A percentile compares a stretch with the other conserved stretches of the same genome.
Evolutionary conservation across 2,113 vertebrate genomes (phyloP).

Genomic region (Tyto alba): DNA sequence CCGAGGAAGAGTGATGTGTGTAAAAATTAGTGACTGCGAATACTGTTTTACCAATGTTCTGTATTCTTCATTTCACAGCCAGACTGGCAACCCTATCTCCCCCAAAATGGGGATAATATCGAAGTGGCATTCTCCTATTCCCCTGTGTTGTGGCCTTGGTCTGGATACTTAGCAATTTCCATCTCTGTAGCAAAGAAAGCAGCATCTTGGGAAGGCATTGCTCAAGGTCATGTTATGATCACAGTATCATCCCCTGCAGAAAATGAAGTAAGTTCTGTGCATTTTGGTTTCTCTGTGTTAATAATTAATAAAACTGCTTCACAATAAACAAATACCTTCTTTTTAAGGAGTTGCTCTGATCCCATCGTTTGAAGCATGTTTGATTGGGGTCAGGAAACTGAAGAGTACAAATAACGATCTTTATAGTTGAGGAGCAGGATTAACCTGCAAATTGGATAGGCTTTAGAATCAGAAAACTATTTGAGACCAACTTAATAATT

Average conservation of each 20-base stretch:
- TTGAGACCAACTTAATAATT: background rate
- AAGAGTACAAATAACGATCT: background rate
- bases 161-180: slow-evolving; percentile 95
- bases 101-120: slow-evolving; percentile 94
- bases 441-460: background rate
- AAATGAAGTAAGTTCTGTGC: slow-evolving; percentile 76
- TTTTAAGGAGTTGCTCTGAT: background rate
- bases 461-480: background rate
- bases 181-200: slow-evolving; percentile 98
- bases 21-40: background rate
- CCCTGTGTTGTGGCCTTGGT: slow-evolving; percentile 94
- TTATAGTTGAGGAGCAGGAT: background rate
- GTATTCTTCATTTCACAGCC: slow-evolving; percentile 74
- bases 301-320: background rate
- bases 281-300: background rate
- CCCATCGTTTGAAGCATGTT: background rate
- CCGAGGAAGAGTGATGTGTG: background rate
- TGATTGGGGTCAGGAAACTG: background rate
- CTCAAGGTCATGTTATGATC: slow-evolving; percentile 95
- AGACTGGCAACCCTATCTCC: slow-evolving; percentile 97
- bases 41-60: background rate
- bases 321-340: background rate
- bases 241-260: slow-evolving; percentile 91
- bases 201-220: slow-evolving; percentile 92
- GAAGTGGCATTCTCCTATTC: slow-evolving; percentile 96